phyloP scores from a whole-genome alignment of 2,113 vertebrate genomes.

The Cariama cristata region DNA sequence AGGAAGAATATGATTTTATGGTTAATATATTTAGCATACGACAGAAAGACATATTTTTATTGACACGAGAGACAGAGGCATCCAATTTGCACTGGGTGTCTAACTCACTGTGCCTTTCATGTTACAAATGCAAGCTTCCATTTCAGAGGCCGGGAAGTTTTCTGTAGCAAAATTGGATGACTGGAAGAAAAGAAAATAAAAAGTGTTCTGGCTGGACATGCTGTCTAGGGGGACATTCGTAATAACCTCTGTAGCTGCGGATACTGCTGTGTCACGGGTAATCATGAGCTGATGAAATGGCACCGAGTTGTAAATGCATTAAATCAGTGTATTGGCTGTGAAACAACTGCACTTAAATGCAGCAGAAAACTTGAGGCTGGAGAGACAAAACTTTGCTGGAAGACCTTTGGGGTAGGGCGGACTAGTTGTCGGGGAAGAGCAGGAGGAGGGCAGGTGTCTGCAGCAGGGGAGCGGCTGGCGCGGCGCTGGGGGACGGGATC shows the following conservation, averaged over 20 bases:
- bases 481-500: not conserved
- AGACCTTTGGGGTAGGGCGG: fast-evolving
- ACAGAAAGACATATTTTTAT: not conserved
- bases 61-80: not conserved
- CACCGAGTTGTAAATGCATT: not conserved
- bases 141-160: not conserved
- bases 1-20: slow-evolving; percentile 9
- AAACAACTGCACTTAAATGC: too few relatives aligned
- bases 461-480: not conserved
- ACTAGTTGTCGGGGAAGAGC: fast-evolving
- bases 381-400: not conserved
- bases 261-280: not conserved
- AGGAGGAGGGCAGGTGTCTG: not conserved
- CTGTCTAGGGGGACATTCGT: not conserved
- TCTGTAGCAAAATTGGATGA: not conserved
- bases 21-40: not conserved
- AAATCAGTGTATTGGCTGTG: not conserved
- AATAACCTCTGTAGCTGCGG: not conserved
- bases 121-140: not conserved
- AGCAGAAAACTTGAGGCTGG: not conserved
- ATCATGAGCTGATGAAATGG: not conserved
- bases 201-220: not conserved
- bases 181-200: not conserved
- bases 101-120: not conserved
- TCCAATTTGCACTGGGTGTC: not conserved